phyloP scores from a whole-genome alignment of 1,140 invertebrate genomes.

The Amphibalanus amphitrite region DNA sequence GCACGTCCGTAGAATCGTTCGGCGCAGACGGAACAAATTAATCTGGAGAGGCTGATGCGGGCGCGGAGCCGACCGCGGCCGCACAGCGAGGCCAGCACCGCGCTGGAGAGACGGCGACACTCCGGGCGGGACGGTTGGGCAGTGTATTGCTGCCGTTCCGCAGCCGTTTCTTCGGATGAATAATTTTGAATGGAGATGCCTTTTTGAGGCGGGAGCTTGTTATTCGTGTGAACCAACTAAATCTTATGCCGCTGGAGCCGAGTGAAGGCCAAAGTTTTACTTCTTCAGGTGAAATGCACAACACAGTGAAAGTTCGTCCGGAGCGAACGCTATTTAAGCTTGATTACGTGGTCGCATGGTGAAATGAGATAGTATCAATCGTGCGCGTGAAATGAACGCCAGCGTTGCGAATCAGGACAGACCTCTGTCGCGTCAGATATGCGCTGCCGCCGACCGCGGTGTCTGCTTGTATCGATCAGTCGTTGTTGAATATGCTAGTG shows the following conservation, averaged over 20 bases:
- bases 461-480: neutral
- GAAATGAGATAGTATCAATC: neutral
- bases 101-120: neutral
- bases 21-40: neutral
- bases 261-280: too few relatives aligned
- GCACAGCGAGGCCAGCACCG: too few relatives aligned
- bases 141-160: neutral
- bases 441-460: neutral
- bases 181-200: too few relatives aligned
- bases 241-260: too few relatives aligned
- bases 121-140: too few relatives aligned
- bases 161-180: too few relatives aligned
- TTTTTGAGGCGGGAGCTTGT: too few relatives aligned
- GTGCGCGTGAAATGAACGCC: neutral
- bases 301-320: too few relatives aligned
- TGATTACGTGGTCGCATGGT: neutral
- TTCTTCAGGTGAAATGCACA: too few relatives aligned
- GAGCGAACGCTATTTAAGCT: neutral
- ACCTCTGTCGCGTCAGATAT: neutral
- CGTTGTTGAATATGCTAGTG: neutral
- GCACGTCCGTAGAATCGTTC: neutral
- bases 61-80: too few relatives aligned
- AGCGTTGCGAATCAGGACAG: neutral
- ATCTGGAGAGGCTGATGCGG: neutral
- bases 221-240: too few relatives aligned